Evolutionary conservation across 2,888 invertebrate species (phyloP).

Genomic region (Andrena fulva): DNA sequence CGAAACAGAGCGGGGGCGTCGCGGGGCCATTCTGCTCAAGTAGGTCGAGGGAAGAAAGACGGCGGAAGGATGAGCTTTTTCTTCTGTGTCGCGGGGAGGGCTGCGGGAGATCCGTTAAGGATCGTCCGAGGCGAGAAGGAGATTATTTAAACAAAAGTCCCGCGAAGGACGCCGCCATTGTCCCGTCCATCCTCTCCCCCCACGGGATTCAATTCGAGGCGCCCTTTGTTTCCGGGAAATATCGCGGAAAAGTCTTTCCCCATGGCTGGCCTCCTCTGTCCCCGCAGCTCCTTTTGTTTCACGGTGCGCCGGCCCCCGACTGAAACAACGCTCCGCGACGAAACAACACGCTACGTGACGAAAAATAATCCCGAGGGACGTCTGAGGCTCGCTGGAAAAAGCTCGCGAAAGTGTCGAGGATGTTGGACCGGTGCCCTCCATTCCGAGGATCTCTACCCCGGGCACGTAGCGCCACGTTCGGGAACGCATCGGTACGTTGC

Average conservation of each 20-base stretch:
- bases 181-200: not conserved
- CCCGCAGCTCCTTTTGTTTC: conserved; percentile 20
- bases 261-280: not conserved
- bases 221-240: conserved; percentile 30
- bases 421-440: too few species aligned
- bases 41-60: conserved; percentile 31
- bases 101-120: not conserved
- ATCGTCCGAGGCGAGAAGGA: conserved; percentile 7
- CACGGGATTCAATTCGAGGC: conserved; percentile 9
- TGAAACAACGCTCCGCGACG: conserved; percentile 21
- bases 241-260: not conserved
- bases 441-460: too few species aligned
- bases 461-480: too few species aligned
- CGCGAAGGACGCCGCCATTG: not conserved
- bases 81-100: conserved; percentile 1
- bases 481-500: too few species aligned
- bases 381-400: not conserved
- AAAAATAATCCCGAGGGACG: conserved; percentile 25
- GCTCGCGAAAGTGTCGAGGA: not conserved
- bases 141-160: conserved; percentile 53
- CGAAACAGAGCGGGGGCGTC: conserved; percentile 13
- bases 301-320: not conserved
- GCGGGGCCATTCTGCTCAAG: conserved; percentile 4
- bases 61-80: not conserved
- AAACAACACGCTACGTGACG: conserved; percentile 25